A percentile compares a stretch with the other conserved stretches of the same genome.
phyloP scores from a whole-genome alignment of 2,888 invertebrate genomes.

The Hoplodrina blanda region DNA sequence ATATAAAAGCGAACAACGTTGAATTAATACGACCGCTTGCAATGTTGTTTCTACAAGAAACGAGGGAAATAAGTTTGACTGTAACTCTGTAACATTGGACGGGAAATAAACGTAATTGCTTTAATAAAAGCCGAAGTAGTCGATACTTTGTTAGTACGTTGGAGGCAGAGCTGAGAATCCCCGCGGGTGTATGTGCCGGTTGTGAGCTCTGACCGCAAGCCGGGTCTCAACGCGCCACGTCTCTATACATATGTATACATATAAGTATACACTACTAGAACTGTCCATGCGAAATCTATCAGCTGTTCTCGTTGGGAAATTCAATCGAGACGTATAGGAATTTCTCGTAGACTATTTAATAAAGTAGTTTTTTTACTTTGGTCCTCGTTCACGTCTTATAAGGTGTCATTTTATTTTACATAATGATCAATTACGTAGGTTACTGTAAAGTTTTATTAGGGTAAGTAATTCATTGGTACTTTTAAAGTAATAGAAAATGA shows the following conservation, averaged over 20 bases:
- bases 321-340: constrained; percentile 12
- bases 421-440: no score
- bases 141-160: constrained; percentile 58
- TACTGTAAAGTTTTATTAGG: neutral
- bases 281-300: constrained; percentile 58
- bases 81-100: constrained; percentile 26
- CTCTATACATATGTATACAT: no score
- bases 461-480: no score
- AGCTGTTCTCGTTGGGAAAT: constrained; percentile 57
- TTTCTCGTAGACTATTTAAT: constrained; percentile 18
- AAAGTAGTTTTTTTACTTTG: constrained; percentile 10
- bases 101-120: constrained; percentile 57
- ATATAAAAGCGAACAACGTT: constrained; percentile 23
- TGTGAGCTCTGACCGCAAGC: constrained; percentile 60
- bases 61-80: constrained; percentile 50
- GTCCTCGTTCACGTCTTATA: neutral
- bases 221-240: constrained; percentile 43
- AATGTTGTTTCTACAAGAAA: constrained; percentile 35
- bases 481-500: no score
- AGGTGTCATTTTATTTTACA: neutral
- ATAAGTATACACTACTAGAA: constrained; percentile 40
- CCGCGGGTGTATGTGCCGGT: constrained; percentile 51
- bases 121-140: constrained; percentile 59
- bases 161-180: constrained; percentile 49
- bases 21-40: constrained; percentile 45